Base-by-base conservation (phyloP, 2,888 invertebrate species). In the Heliconius ismenius region DNA sequence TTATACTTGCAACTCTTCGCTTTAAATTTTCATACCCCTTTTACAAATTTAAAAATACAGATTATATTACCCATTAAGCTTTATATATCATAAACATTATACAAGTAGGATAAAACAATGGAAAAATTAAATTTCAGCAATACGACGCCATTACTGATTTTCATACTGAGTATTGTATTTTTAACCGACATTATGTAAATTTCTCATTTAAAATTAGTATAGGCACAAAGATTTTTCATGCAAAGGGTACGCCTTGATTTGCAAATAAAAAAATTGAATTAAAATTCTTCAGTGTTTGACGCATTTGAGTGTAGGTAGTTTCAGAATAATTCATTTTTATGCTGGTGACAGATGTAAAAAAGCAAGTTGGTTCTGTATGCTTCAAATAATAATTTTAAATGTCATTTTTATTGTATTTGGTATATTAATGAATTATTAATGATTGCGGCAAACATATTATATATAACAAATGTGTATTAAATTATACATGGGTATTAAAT, bases 221-320 rank as follows among this genome's bases (percentile, higher is more conserved):
- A 81, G 80, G 81, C 77, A 75, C 74, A 82, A 82, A 83, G 78
- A 83, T 83, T 83, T 84, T 82, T 82, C 81, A 86, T 84, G 83
- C 81, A 83, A 83, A 84, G 69, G 82, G 79, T 83, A 83, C 81
- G 77, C 83, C 78, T 83, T 83, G 83, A 69, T 82, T 86, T 87
- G 83, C 84, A 84, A 86, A 88, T 85, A 79, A 76, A 49, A 79
- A 79, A 84, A 84, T 85, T 83, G 81, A 86, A 86, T 85, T 81
- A 83, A 79, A 79, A 79, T 76, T 79, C 82, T 83, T 79, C 67
- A 39, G 72, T 76, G 75, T 82, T 83, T 87, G 86, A 86, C 86
- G 86, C 80, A 85, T 83, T 84, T 84, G 74, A 77, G 76, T 78
- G 81, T 78, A 82, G 76, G 73, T 77, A 77, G 73, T 76, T 70